Evolutionary conservation across 1,140 invertebrate species (phyloP).

Genomic region (Eupeodes corollae): DNA sequence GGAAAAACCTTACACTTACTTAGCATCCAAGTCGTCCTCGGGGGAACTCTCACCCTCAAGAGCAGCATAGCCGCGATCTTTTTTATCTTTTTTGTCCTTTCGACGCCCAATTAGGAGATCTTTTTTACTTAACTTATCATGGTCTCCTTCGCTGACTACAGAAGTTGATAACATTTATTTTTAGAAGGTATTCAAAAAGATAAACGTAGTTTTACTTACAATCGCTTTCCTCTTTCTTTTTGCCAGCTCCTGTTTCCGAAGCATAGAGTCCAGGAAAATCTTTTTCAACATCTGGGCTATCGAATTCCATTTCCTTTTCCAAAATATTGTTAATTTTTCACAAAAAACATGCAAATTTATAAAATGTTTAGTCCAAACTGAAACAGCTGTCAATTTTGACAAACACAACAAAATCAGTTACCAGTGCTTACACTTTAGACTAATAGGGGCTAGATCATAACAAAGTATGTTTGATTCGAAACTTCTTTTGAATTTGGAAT

Average conservation of each 20-base stretch:
- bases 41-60: constrained; percentile 86
- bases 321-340: not conserved
- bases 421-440: too few species aligned
- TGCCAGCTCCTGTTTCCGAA: constrained; percentile 52
- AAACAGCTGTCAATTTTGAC: too few species aligned
- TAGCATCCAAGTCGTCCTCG: constrained; percentile 76
- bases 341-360: constrained; percentile 17
- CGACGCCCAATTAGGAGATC: constrained; percentile 56
- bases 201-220: constrained; percentile 52
- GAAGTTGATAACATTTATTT: too few species aligned
- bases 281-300: constrained; percentile 80
- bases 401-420: too few species aligned
- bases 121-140: constrained; percentile 65
- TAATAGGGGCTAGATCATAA: too few species aligned
- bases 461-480: too few species aligned
- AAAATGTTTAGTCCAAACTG: too few species aligned
- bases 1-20: constrained; percentile 43
- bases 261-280: constrained; percentile 82
- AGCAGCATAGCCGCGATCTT: constrained; percentile 78
- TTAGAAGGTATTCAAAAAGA: not conserved
- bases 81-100: constrained; percentile 76
- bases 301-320: constrained; percentile 76
- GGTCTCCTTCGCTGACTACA: constrained; percentile 61
- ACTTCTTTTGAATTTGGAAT: too few species aligned
- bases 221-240: constrained; percentile 71